Evolutionary conservation across 2,797 vertebrate species (phyloP).

Genomic region (Pogonophryne albipinna): DNA sequence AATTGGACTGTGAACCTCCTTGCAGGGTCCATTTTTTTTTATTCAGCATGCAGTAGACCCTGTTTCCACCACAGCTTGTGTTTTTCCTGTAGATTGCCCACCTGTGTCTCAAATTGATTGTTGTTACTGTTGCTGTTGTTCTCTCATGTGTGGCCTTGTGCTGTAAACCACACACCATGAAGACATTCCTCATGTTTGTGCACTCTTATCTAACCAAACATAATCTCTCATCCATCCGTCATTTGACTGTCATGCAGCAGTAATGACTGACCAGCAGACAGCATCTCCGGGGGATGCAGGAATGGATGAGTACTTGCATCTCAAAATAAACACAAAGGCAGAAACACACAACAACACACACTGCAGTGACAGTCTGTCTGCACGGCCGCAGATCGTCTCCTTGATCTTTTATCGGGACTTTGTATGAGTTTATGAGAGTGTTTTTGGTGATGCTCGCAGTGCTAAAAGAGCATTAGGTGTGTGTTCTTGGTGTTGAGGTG

Average conservation of each 20-base stretch:
- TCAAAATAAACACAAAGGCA: conserved; percentile 10
- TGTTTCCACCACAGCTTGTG: conserved; percentile 45
- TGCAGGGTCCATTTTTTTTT: conserved; percentile 15
- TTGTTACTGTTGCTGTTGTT: conserved; percentile 50
- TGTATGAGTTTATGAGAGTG: conserved; percentile 46
- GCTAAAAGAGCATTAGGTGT: conserved; percentile 39
- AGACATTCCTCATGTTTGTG: conserved; percentile 1
- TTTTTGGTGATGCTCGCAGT: conserved; percentile 46
- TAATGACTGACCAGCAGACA: background rate
- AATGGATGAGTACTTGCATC: background rate
- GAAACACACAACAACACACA: conserved; percentile 18
- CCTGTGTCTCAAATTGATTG: conserved; percentile 66
- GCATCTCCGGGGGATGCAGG: background rate
- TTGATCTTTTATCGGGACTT: conserved; percentile 57
- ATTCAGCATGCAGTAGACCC: conserved; percentile 25
- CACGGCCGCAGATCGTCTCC: conserved; percentile 31
- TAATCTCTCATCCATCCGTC: conserved; percentile 6
- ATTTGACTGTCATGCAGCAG: conserved; percentile 22
- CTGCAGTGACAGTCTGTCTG: conserved; percentile 38
- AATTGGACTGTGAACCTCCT: conserved; percentile 6
- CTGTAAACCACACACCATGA: conserved; percentile 78
- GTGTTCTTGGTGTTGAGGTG: conserved; percentile 56
- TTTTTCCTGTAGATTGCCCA: conserved; percentile 62
- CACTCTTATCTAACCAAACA: conserved; percentile 26
- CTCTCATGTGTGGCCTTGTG: conserved; percentile 73